Conservation (phyloP, 2,888 invertebrate species). For the Apomyelois bistriatella region DNA sequence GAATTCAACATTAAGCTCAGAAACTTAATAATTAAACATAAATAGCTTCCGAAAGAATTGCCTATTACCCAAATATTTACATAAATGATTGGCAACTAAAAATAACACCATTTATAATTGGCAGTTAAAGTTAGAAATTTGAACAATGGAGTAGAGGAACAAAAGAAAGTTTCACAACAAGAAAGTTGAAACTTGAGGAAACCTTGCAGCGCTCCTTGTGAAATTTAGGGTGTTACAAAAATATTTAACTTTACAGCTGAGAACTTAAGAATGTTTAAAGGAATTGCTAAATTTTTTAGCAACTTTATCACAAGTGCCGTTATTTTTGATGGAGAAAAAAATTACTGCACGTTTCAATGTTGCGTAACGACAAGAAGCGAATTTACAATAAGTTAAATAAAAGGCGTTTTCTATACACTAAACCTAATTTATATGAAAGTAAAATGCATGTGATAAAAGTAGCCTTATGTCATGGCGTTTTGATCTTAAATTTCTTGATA, state of each 20-base stretch:
- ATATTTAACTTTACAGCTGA: constrained; percentile 22
- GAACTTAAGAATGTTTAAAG: constrained; percentile 20
- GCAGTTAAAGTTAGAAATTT: constrained; percentile 21
- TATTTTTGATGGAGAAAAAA: constrained; percentile 13
- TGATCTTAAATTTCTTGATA: too few species aligned
- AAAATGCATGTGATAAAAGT: too few species aligned
- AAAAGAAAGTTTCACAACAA: constrained; percentile 30
- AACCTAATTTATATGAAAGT: too few species aligned
- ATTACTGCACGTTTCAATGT: too few species aligned
- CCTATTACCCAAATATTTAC: background rate
- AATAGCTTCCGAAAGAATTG: background rate
- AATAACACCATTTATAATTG: constrained; percentile 19
- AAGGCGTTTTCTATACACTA: too few species aligned
- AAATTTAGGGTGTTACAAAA: constrained; percentile 30
- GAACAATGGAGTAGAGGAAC: constrained; percentile 28
- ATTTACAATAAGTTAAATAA: too few species aligned
- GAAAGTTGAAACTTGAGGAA: constrained; percentile 22
- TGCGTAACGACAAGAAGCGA: too few species aligned
- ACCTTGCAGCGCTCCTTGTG: constrained; percentile 27
- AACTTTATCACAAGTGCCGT: constrained; percentile 12
- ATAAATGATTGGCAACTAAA: constrained; percentile 12
- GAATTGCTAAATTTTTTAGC: constrained; percentile 13
- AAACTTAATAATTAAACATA: background rate
- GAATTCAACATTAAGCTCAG: background rate
- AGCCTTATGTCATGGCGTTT: too few species aligned